Base-by-base conservation (phyloP, 53 echinoderm and acorn worm species). In the Paracentrotus lividus region DNA sequence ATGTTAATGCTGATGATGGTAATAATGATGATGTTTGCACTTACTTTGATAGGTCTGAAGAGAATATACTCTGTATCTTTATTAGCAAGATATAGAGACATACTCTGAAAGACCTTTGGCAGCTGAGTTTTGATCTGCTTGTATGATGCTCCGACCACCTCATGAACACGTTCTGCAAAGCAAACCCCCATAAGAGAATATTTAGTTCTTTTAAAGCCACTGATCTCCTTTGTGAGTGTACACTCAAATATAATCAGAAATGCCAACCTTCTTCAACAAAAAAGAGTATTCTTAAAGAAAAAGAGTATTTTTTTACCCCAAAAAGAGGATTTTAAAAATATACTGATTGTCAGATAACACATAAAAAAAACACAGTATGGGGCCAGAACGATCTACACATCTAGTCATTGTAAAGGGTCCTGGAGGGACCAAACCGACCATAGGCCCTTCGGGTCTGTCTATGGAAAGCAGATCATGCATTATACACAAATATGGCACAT, bases 41-140 rank as follows among this genome's bases (percentile, higher is more conserved):
- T 49, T 75, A 98, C 98, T 95, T 98, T 98, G 77, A 98, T 96
- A 15, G 98, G 98, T 94, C 97, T 94, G 93, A 98, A 98, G 24
- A 98, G 95, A 55, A 98, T 98, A 81, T 98, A 98, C 64, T 98
- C 98, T 49, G 98, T 98, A 94, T 98, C 98, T 75, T 98, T 98
- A 69, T 98, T 98, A 57, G 98, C 97, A 26, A 98, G 90, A 42
- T 98, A 98, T 2, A 98, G 95, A 18, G 98, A 95, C 98, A 98
- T 98, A 64, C 94, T 98, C 49, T 94, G 68, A 67, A 98, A 97
- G 33, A 97, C 76, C 8, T 91, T 93, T 8, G 98, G 96, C 29
- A 98, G 93, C 43, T 81, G 85, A 26, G 96, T 94, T 88, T 98
- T 98, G 53, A 98, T 93, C 94, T 97, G 97, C 95, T 97, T 98